Evolutionary conservation across 2,797 vertebrate species (phyloP), one percentile per base, ranked within the genome.

Genomic region (Gambelia wislizenii): DNA sequence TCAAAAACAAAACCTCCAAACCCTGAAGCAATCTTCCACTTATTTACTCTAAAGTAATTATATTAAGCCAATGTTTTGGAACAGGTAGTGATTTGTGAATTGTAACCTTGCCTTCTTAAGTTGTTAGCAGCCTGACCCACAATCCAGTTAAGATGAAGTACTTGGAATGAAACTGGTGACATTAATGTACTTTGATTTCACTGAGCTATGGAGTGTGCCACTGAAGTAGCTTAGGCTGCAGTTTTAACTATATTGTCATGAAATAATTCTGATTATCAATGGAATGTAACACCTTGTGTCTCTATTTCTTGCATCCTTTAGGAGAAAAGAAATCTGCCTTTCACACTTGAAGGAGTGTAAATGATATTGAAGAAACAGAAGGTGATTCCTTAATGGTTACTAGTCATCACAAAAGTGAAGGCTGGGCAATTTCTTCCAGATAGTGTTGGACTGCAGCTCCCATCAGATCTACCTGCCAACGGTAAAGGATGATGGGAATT

Each of bases 41-140:
- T 89, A 86, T 75, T 89, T 74, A 86, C 78, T 85, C 77, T 89
- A 80, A 81, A 86, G 88, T 81, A 75, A 85, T 89, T 86, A 64
- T 72, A 86, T 67, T 64, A 89, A 81, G 70, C 79, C 81, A 83
- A 54, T 85, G 59, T 86, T 89, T 86, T 64, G 84, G 44, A 82
- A n/a, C 75, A 80, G 64, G 64, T 67, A 76, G 56, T 52, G n/a
- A 61, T 75, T 59, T 75, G 54, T n/a, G 67, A 78, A 80, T 72
- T 52, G 78, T 81, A 75, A 85, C 83, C 42, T 86, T 81, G 78
- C 59, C 77, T 70, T 74, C 42, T 25, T 70, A 80, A 89, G 25
- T 80, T 80, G 77, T 89, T 75, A 89, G 85, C 77, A 81, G 84
- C 69, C 22, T 81, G 88, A 67, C 77, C 78, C n/a, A 49, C 25